A percentile compares a stretch with the other conserved stretches of the same genome.
phyloP scores from a whole-genome alignment of 2,888 invertebrate species.

The Cephus rjabovi region DNA sequence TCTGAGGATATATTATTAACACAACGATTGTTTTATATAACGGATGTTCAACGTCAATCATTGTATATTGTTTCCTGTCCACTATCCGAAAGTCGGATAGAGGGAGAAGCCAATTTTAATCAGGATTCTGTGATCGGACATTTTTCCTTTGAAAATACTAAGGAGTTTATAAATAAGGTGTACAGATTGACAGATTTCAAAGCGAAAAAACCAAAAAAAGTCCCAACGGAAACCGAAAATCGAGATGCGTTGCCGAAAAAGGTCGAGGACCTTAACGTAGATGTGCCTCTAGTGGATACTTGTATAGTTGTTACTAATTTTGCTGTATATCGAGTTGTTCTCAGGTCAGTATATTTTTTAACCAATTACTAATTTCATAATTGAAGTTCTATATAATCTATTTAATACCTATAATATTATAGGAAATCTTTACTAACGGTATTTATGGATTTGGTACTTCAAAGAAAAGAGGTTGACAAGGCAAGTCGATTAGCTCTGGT shows the following conservation, averaged over 20 bases:
- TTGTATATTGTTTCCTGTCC: conserved; percentile 71
- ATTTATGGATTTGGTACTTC: conserved; percentile 71
- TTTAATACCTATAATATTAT: conserved; percentile 20
- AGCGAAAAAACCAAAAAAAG: conserved; percentile 36
- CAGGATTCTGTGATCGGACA: conserved; percentile 71
- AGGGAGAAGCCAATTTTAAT: conserved; percentile 71
- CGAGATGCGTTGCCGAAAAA: conserved; percentile 65
- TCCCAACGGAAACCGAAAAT: conserved; percentile 49
- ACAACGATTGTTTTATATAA: conserved; percentile 76
- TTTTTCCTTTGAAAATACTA: conserved; percentile 69
- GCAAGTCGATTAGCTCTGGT: conserved; percentile 72
- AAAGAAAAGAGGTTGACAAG: conserved; percentile 69
- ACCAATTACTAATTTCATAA: conserved; percentile 9
- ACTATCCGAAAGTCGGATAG: conserved; percentile 70
- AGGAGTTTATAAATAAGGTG: conserved; percentile 69
- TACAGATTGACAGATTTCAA: conserved; percentile 68
- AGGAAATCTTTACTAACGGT: conserved; percentile 67
- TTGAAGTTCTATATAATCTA: background rate
- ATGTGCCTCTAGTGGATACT: conserved; percentile 68
- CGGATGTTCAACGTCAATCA: conserved; percentile 67
- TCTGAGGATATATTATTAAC: conserved; percentile 75
- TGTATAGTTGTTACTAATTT: conserved; percentile 73
- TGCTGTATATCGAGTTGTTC: conserved; percentile 72
- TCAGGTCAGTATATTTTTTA: conserved; percentile 65
- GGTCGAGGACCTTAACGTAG: conserved; percentile 67